A percentile compares a stretch with the other conserved stretches of the same genome.
Conservation (phyloP, 2,797 vertebrate species). For the Sphenopsis melanotis region DNA sequence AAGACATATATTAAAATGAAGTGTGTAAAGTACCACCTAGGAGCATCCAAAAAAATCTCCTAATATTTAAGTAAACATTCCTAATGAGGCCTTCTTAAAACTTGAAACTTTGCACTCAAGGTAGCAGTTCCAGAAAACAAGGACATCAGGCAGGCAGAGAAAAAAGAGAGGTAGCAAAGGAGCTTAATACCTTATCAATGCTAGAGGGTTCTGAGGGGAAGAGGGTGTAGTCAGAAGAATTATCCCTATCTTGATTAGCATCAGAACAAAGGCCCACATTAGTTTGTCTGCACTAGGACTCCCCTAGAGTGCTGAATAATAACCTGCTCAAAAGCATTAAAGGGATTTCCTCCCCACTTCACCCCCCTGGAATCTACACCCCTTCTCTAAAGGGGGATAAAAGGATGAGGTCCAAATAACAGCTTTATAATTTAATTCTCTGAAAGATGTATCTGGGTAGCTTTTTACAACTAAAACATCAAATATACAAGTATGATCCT, state of each 20-base stretch:
- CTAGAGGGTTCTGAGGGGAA: not conserved
- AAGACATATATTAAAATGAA: not conserved
- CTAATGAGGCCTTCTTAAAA: not conserved
- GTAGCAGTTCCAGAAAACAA: not conserved
- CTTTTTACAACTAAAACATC: not conserved
- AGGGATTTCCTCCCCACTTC: not conserved
- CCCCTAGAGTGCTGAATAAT: not conserved
- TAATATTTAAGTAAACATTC: not conserved
- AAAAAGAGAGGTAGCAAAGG: not conserved
- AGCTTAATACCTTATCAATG: not conserved
- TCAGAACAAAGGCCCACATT: constrained; percentile 27
- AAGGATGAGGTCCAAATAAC: not conserved
- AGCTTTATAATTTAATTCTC: not conserved
- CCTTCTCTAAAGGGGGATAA: not conserved
- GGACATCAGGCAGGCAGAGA: not conserved
- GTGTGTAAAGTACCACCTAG: not conserved
- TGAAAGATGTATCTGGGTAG: not conserved
- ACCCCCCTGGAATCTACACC: not conserved
- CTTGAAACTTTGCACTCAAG: not conserved
- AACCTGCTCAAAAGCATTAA: not conserved
- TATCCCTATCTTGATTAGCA: not conserved
- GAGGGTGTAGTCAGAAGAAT: not conserved
- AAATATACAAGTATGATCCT: not conserved
- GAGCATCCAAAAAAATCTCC: not conserved
- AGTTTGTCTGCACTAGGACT: not conserved